phyloP scores from a whole-genome alignment of 1,140 invertebrate genomes.

The Druon quercuslanigerum region DNA sequence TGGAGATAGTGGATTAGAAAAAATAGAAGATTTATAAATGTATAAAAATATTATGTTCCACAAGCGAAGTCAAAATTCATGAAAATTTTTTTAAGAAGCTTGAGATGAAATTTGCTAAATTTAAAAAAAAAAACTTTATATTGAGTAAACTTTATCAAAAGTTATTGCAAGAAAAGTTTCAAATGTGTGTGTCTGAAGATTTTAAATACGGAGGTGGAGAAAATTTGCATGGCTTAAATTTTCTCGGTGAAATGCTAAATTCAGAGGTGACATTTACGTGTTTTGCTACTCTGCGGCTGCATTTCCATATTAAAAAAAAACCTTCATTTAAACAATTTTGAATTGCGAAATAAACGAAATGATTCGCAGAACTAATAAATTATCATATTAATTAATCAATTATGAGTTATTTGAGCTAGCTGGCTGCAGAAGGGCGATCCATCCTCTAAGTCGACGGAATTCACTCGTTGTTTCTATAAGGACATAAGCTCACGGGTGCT shows the following conservation, averaged over 20 bases:
- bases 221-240: slow-evolving; percentile 11
- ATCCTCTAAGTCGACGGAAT: background rate
- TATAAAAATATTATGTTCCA: too few species aligned
- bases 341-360: slow-evolving; percentile 1
- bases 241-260: slow-evolving; percentile 14
- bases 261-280: slow-evolving; percentile 24
- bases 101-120: too few species aligned
- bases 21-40: too few species aligned
- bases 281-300: background rate
- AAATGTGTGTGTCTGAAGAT: background rate
- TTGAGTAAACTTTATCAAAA: too few species aligned
- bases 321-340: background rate
- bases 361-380: slow-evolving; percentile 6
- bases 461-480: background rate
- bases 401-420: slow-evolving; percentile 20
- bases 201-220: background rate
- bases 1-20: too few species aligned
- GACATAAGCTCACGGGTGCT: background rate
- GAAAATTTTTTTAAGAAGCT: too few species aligned
- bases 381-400: slow-evolving; percentile 28
- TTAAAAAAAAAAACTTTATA: too few species aligned
- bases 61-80: too few species aligned
- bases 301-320: slow-evolving; percentile 5
- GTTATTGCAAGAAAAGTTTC: too few species aligned
- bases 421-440: background rate